Evolutionary conservation across 1,140 invertebrate genomes (phyloP).

Genomic region (Pseudoatta argentina): DNA sequence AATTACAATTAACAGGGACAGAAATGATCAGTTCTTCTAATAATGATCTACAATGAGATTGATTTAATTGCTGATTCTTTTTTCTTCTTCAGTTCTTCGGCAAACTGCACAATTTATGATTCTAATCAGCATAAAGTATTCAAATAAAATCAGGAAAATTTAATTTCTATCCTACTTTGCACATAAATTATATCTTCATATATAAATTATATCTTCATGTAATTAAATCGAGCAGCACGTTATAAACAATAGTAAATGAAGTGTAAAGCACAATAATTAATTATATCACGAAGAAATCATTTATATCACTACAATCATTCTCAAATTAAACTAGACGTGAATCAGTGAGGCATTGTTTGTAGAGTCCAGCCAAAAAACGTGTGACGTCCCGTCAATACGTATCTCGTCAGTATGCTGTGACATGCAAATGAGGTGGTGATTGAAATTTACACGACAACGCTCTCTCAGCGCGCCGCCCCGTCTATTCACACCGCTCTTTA

Average conservation of each 20-base stretch:
- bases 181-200: no score
- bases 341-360: not conserved
- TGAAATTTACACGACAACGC: constrained; percentile 16
- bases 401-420: no score
- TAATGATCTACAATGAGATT: constrained; percentile 10
- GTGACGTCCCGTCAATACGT: not conserved
- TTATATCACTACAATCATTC: not conserved
- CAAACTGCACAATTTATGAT: not conserved
- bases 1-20: not conserved
- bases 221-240: not conserved
- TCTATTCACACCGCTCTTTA: constrained; percentile 7
- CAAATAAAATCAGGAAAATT: no score
- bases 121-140: no score
- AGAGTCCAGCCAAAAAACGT: constrained; percentile 2
- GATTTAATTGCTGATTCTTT: not conserved
- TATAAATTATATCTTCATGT: not conserved
- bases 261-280: not conserved
- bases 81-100: not conserved
- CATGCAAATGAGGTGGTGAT: constrained; percentile 7
- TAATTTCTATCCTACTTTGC: not conserved
- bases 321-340: not conserved
- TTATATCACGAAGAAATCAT: not conserved
- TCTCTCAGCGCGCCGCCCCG: constrained; percentile 5
- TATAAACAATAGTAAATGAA: not conserved
- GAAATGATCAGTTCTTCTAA: not conserved